Evolutionary conservation across 2,888 invertebrate genomes (phyloP), one percentile per base, ranked within the genome.

Genomic region (Sinopyrophorus schimmeli): DNA sequence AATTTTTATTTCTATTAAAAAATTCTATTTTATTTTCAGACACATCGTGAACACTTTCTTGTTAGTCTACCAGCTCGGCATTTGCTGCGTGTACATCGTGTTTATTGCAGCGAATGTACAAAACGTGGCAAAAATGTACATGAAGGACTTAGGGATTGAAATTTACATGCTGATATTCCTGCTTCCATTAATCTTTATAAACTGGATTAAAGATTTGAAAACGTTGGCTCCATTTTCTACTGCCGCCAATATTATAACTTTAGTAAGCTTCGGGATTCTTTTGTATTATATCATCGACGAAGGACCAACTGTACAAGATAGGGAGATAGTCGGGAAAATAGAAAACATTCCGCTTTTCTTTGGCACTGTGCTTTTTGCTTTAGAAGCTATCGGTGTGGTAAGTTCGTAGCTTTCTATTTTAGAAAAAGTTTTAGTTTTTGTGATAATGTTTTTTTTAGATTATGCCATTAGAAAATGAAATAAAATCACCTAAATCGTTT

Each of bases 81-180:
- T 93, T 34, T 96, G 97, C 71, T 95, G 95, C 71, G 95, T 97
- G 1, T 98, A 98, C 73, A 87, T 93, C 12, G 90, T 97, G 0
- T 98, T 97, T 71, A 90, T 97, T 34, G 83, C 94, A 0, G 84
- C 85, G 50, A 95, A 92, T 72, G 79, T 95, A n/a, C 79, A 87
- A 66, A 77, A 74, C 58, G 86, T 90, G 6, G 72, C 80, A 7
- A 77, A 77, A 24, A 72, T 77, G 11, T 79, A 84, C 61, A 64
- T 71, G 2, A 68, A 78, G 0, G 67, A 72, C 2, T 70, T 83
- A 3, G 77, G 80, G 35, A 76, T 84, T 20, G 75, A 81, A 43
- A 72, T 83, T 17, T 84, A 87, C 64, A 89, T 89, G 87, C 64
- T 85, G 14, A 81, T 86, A 53, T 77, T 88, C 21, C 76, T 92